Conservation (phyloP, 2,888 invertebrate genomes). For the Crossocerus cetratus region DNA sequence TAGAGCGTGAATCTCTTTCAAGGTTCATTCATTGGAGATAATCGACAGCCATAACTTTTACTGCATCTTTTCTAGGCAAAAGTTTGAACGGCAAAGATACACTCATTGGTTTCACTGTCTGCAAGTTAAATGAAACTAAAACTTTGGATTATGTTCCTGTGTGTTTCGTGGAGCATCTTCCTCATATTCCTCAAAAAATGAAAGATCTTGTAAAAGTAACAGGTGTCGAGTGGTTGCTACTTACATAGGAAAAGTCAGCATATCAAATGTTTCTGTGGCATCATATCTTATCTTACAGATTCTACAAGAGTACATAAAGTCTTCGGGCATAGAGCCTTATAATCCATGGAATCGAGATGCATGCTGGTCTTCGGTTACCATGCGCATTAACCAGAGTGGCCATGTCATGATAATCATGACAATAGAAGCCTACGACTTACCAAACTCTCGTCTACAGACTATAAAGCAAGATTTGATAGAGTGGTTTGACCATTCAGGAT, state of each 20-base stretch:
- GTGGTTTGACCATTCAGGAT: slow-evolving; percentile 83
- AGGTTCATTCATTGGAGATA: no score
- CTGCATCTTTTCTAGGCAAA: slow-evolving; percentile 56
- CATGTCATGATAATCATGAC: slow-evolving; percentile 92
- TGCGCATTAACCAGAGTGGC: slow-evolving; percentile 81
- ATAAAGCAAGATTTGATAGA: slow-evolving; percentile 82
- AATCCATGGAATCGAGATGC: slow-evolving; percentile 92
- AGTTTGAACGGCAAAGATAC: slow-evolving; percentile 58
- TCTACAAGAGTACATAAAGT: slow-evolving; percentile 86
- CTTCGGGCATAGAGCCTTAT: slow-evolving; percentile 84
- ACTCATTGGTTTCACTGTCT: slow-evolving; percentile 93
- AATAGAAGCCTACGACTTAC: slow-evolving; percentile 86
- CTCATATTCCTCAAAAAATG: slow-evolving; percentile 86
- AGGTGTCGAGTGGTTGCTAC: no score
- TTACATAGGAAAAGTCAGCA: background rate
- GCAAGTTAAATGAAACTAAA: slow-evolving; percentile 82
- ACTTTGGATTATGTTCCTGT: slow-evolving; percentile 88
- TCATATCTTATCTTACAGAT: slow-evolving; percentile 78
- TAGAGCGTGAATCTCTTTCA: no score
- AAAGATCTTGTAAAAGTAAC: slow-evolving; percentile 82
- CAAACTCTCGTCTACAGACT: slow-evolving; percentile 80
- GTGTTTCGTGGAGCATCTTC: slow-evolving; percentile 84
- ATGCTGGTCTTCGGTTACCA: slow-evolving; percentile 91
- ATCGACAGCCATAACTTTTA: no score
- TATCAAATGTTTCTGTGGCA: no score